Conservation (phyloP, 2,888 invertebrate species). For the Ligdia adustata region DNA sequence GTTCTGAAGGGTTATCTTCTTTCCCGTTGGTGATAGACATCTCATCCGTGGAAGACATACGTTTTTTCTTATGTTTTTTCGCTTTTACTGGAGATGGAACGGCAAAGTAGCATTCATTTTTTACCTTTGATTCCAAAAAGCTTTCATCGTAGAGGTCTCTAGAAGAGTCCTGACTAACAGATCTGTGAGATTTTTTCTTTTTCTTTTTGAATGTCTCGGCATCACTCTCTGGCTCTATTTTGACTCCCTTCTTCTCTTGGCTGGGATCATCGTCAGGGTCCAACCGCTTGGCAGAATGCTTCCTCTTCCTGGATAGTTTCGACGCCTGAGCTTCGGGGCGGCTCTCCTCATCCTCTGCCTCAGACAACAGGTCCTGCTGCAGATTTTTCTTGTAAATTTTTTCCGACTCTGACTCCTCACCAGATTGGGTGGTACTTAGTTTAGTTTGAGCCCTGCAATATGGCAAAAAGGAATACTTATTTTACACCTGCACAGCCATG, state of each 20-base stretch:
- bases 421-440: slow-evolving; percentile 13
- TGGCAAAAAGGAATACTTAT: not conserved
- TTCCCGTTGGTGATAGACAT: slow-evolving; percentile 23
- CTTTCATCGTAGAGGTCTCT: slow-evolving; percentile 42
- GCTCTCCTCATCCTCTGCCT: not conserved
- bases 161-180: not conserved
- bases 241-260: slow-evolving; percentile 42
- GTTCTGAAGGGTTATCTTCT: slow-evolving; percentile 5
- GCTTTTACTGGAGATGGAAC: slow-evolving; percentile 24
- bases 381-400: slow-evolving; percentile 30
- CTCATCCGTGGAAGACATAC: slow-evolving; percentile 34
- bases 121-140: slow-evolving; percentile 52
- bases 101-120: slow-evolving; percentile 45
- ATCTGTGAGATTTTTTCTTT: slow-evolving; percentile 16
- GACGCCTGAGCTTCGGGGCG: not conserved
- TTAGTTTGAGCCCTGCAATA: slow-evolving; percentile 25
- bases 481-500: not conserved
- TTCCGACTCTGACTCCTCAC: slow-evolving; percentile 29
- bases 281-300: slow-evolving; percentile 29
- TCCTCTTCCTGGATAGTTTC: slow-evolving; percentile 20
- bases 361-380: slow-evolving; percentile 23
- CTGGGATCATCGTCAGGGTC: slow-evolving; percentile 19
- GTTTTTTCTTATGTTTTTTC: slow-evolving; percentile 39
- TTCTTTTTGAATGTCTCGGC: slow-evolving; percentile 45
- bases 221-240: slow-evolving; percentile 57